Evolutionary conservation across 1,140 invertebrate species (phyloP), one percentile per base, ranked within the genome.

Genomic region (Hirudo medicinalis): DNA sequence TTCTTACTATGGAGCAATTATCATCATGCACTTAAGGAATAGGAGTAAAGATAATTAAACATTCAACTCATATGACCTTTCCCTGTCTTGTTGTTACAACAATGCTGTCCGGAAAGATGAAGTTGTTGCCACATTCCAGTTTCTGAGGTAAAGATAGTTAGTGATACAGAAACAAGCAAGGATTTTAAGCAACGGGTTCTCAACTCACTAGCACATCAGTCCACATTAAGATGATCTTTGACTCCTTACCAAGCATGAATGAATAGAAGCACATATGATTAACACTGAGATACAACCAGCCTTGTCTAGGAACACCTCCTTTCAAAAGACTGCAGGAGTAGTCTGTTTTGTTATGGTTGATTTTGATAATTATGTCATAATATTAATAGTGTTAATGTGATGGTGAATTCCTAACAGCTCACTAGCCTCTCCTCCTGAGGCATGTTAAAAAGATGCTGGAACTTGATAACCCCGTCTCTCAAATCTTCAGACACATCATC

Each of bases 201-300:
- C 69, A 54, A 77, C 77, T 78, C 77, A 86, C 85, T 43, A 79
- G 82, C 67, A 86, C 82, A 73, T 87, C 85, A 43, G 82, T 82
- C 85, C 85, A 87, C 78, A 92, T 85, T 63, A 97, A 87, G 72
- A 90, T 88, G 27, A 97, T 83, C 78, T 91, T 91, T 11, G 89
- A 91, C 80, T 96, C 91, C 73, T 87, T 88, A 22, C 93, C 92
- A 79, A 97, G 86, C 77, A 97, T 89, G 77, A 92, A 94, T 8
- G 93, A 91, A 82, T 97, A 91, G 82, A 98, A 99, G 79, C 92
- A 96, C 77, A 96, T 85, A 80, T 96, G 91, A 79, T 94, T 92
- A 63, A 98, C 87, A 67, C 93, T 95, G 20, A 98, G 86, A 80
- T 97, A 99, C 76, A 98, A 84, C 89, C 92, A 94, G 54, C 95